Base-by-base conservation (phyloP, 2,888 invertebrate species). In the Drosophila phalerata region DNA sequence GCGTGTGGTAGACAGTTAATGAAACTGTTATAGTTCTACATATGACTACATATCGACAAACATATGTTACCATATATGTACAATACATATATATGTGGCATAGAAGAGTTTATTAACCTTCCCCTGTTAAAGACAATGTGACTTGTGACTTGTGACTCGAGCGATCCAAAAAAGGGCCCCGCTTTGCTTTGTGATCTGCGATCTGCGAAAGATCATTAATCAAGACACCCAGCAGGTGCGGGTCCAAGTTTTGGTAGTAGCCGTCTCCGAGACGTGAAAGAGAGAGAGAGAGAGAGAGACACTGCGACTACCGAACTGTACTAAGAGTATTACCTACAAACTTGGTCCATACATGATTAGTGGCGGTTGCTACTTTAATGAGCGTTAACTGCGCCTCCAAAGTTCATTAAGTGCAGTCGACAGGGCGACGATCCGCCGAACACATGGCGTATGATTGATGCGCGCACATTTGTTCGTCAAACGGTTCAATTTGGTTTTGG, bases 191-290 rank as follows among this genome's bases (percentile, higher is more conserved):
- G 22, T 4, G 22, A 22, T 22, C 22, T 22, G 15, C 22, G 37
- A 51, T 37, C 62, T 70, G 69, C 61, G 30, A 53, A 61, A 73
- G 87, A 78, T 87, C 85, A 84, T 84, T 84, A 84, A 84, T 84
- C 83, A 84, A 81, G 77, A 84, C 83, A 85, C 88, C 88, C 87
- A 84, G 81, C 87, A 85, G 84, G 73, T 78, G 85, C 88, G 79
- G 85, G 58, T 77, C 74, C 70, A 85, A 73, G 32, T 42, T 60
- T 80, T 75, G 86, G 82, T 83, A 86, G 86, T 83, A 66, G 58
- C 64, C 51, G 67, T 53, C 61, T 48, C 61, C 49, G 63, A 69
- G 37, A 37, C 6, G 28, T 4, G 4, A 2, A 22, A 22, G 22
- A 22, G 63, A 69, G 34, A 34, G 63, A 69, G 34, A 34, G 34